phyloP scores from a whole-genome alignment of 2,888 invertebrate genomes.

The Danaus chrysippus region DNA sequence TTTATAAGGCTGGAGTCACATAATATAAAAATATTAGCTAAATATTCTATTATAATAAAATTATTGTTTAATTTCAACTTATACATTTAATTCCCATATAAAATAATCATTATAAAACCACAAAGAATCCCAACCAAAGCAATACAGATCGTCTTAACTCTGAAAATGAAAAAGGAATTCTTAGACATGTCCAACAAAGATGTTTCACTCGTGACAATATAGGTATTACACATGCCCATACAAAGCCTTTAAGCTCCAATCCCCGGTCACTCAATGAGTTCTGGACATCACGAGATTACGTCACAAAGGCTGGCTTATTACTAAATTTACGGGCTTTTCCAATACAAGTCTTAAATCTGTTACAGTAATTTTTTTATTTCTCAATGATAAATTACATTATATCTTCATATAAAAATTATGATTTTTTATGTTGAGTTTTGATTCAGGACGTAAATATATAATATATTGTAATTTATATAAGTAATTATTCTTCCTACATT shows the following conservation, averaged over 20 bases:
- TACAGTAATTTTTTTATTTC: slow-evolving; percentile 12
- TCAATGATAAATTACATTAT: slow-evolving; percentile 3
- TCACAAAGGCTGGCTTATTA: slow-evolving; percentile 65
- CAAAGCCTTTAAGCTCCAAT: slow-evolving; percentile 58
- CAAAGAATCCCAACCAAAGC: not conserved
- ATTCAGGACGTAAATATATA: no score
- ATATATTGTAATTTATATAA: no score
- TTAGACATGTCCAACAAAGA: slow-evolving; percentile 39
- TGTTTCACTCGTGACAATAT: slow-evolving; percentile 43
- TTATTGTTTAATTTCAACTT: no score
- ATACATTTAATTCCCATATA: no score
- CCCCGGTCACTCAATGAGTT: slow-evolving; percentile 54
- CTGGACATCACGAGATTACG: slow-evolving; percentile 53
- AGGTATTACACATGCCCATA: slow-evolving; percentile 70
- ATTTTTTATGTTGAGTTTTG: no score
- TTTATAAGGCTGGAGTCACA: not conserved
- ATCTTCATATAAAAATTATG: no score
- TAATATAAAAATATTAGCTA: not conserved
- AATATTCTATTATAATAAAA: no score
- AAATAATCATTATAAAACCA: no score
- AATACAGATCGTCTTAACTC: slow-evolving; percentile 12
- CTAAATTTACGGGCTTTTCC: slow-evolving; percentile 33
- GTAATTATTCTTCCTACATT: no score
- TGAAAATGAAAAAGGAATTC: slow-evolving; percentile 35
- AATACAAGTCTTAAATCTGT: slow-evolving; percentile 61